Conservation (phyloP, 2,888 invertebrate species). For the Ophion slaviceki region DNA sequence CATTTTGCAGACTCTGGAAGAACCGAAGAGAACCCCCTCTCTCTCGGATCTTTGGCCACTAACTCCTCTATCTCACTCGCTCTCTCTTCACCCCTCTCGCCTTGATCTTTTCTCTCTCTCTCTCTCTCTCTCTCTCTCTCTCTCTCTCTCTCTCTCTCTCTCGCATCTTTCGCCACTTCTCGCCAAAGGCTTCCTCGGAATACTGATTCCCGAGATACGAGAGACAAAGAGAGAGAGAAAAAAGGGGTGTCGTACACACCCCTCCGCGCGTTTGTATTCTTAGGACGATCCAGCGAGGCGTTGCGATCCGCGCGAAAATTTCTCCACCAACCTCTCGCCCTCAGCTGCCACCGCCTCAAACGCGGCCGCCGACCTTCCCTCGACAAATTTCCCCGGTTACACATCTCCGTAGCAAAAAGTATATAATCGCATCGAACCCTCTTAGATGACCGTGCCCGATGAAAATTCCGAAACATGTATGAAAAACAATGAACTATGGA, state of each 20-base stretch:
- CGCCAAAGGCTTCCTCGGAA: conserved; percentile 34
- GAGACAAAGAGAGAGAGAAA: not conserved
- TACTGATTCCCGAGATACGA: conserved; percentile 56
- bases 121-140: not conserved
- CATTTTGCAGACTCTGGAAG: conserved; percentile 33
- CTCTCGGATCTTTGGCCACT: too few relatives aligned
- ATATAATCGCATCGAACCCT: conserved; percentile 16
- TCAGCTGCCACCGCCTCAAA: not conserved
- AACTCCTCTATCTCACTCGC: not conserved
- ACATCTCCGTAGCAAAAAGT: not conserved
- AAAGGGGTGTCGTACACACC: conserved; percentile 18
- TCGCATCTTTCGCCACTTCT: conserved; percentile 41
- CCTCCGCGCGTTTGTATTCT: conserved; percentile 50
- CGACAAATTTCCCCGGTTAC: conserved; percentile 45
- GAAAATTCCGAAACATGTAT: not conserved
- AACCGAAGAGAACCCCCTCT: not conserved
- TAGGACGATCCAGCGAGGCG: conserved; percentile 17
- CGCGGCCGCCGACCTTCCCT: not conserved
- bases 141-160: conserved; percentile 8
- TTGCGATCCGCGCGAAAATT: conserved; percentile 35
- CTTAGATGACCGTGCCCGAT: not conserved
- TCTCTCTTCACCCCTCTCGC: not conserved
- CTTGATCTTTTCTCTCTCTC: too few relatives aligned
- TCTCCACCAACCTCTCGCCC: conserved; percentile 1
- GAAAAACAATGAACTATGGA: not conserved